Evolutionary conservation across 2,113 vertebrate genomes (phyloP).

Genomic region (Mohoua ochrocephala): DNA sequence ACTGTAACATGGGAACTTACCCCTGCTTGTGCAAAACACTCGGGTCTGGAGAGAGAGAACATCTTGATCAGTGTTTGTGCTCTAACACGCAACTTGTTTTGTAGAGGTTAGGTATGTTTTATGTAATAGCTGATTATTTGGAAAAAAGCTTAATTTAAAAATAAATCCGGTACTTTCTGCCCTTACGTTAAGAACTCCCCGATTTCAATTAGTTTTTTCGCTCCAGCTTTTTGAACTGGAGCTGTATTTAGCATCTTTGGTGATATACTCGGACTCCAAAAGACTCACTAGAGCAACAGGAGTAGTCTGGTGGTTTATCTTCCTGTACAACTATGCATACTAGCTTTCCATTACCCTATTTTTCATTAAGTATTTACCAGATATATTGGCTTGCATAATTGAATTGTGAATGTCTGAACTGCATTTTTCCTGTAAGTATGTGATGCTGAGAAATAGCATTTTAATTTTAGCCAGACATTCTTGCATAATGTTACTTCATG

Average conservation of each 20-base stretch:
- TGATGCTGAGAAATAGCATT: conserved; percentile 17
- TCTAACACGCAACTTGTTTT: neutral
- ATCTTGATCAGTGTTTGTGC: neutral
- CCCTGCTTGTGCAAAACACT: neutral
- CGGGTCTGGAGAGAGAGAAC: neutral
- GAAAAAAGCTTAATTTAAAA: neutral
- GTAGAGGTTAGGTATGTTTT: neutral
- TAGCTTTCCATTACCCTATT: neutral
- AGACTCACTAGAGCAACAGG: neutral
- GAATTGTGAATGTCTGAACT: neutral
- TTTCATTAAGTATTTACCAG: conserved; percentile 18
- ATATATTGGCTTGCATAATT: neutral
- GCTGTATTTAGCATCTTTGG: neutral
- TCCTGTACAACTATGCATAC: neutral
- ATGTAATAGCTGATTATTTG: neutral
- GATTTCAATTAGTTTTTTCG: neutral
- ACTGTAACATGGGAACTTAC: neutral
- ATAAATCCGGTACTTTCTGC: neutral
- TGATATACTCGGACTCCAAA: neutral
- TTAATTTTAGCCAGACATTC: conserved; percentile 52
- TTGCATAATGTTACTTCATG: conserved; percentile 26
- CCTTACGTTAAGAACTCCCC: neutral
- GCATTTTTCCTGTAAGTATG: neutral
- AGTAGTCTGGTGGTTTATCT: neutral
- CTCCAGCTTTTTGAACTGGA: neutral